Conservation (phyloP, 1,140 invertebrate genomes). For the Eubasilissa regina region DNA sequence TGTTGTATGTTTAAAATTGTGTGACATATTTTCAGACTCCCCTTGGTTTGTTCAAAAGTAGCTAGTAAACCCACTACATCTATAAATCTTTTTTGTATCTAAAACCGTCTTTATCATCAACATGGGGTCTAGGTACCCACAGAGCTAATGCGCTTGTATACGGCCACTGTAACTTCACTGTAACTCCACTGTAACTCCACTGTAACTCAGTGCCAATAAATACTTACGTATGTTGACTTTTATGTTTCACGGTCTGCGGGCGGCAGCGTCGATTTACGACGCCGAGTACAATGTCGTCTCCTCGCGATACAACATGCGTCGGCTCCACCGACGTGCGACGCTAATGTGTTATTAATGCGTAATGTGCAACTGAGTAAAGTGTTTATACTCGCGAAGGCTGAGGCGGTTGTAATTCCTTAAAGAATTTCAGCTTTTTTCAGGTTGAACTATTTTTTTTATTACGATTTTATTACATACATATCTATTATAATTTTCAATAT, state of each 20-base stretch:
- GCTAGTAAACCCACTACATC: background rate
- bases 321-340: background rate
- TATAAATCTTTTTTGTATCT: constrained; percentile 1
- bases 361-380: constrained; percentile 19
- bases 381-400: too few relatives aligned
- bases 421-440: too few relatives aligned
- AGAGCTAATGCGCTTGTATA: constrained; percentile 33
- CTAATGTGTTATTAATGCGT: constrained; percentile 33
- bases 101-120: constrained; percentile 13
- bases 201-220: constrained; percentile 40
- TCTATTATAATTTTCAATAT: too few relatives aligned
- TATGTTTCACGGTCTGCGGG: constrained; percentile 40
- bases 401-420: too few relatives aligned
- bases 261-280: constrained; percentile 30
- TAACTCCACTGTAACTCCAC: background rate
- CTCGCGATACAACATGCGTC: background rate
- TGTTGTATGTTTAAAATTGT: too few relatives aligned
- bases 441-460: too few relatives aligned
- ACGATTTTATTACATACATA: too few relatives aligned
- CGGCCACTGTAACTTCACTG: constrained; percentile 19
- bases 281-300: constrained; percentile 1
- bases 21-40: too few relatives aligned
- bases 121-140: constrained; percentile 10
- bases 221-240: constrained; percentile 42
- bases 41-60: background rate